These are phyloP conservation scores for Aradus depressus DNA, from an alignment of 2,888 invertebrate species.

Conservation along the genomic window DNA sequence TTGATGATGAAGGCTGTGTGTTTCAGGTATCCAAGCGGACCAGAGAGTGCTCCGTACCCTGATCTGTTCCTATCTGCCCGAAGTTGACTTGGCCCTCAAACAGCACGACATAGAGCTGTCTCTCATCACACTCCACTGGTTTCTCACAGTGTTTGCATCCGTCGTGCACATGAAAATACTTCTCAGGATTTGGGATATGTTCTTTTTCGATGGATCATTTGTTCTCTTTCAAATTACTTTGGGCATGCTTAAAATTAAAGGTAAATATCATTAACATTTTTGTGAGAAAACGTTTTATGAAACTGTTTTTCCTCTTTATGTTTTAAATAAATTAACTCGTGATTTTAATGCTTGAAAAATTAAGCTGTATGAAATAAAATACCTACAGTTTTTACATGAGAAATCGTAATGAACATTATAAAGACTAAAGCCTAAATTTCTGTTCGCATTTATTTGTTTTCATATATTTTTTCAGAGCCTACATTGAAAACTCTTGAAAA, in stretches of 20 bases:
- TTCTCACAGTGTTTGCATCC: constrained; percentile 89
- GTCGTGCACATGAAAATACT: constrained; percentile 94
- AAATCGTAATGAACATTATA: constrained; percentile 1
- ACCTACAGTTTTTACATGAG: too few relatives aligned
- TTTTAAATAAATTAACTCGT: too few relatives aligned
- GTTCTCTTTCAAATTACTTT: constrained; percentile 88
- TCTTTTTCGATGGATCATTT: constrained; percentile 91
- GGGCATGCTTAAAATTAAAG: constrained; percentile 80
- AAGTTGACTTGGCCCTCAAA: constrained; percentile 78
- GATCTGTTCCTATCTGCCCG: constrained; percentile 78
- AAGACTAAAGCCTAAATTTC: background rate
- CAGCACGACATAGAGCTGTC: constrained; percentile 93
- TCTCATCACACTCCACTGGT: constrained; percentile 94
- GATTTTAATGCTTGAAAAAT: too few relatives aligned
- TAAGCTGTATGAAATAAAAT: too few relatives aligned
- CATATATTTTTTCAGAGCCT: constrained; percentile 44
- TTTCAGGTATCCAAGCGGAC: constrained; percentile 78
- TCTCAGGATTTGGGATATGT: constrained; percentile 89
- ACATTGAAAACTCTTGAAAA: constrained; percentile 78
- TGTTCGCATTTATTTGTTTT: background rate
- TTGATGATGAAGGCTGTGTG: too few relatives aligned
- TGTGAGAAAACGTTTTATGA: too few relatives aligned
- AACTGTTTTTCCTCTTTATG: too few relatives aligned
- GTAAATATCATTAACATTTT: constrained; percentile 36
- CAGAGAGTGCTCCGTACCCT: constrained; percentile 89